Evolutionary conservation across 2,797 vertebrate genomes (phyloP), one percentile per base, ranked within the genome.

Genomic region (Pipistrellus nathusii): DNA sequence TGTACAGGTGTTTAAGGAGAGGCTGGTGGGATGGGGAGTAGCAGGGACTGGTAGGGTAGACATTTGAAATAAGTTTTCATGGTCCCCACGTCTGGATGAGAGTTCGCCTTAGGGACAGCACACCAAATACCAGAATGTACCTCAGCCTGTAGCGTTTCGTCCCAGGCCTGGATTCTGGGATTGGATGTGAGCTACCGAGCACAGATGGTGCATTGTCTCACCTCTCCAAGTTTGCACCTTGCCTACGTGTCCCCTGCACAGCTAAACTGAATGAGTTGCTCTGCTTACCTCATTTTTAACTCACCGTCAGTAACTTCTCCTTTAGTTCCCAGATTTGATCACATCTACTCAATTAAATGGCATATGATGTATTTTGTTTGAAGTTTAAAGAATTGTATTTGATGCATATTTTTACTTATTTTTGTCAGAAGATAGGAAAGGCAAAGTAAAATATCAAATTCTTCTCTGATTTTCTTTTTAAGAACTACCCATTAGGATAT

Each of bases 381-480:
- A 89, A 66, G 20, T 87, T 88, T 66, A 77, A 77, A 89, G 20
- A 96, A 57, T 91, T 94, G 15, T 51, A 44, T 77, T 96, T 66
- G 23, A 48, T 66, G 59, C 14, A 2, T 46, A 59, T 86, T 92
- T 87, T 95, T 66, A 38, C 38, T 46, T 88, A 17, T 71, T 66
- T 87, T 68, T 90, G 17, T 88, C 59, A 73, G 66, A 53, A n/a
- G 32, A 91, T 73, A 94, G 7, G 59, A 27, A 80, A 90, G 64
- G 66, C 53, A 75, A 88, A 15, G 6, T 87, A 76, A 81, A 81
- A 53, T 11, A 44, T 71, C 46, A 72, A 32, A 59, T 7, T 71
- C 18, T 64, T 85, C 18, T 87, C 44, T 78, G 7, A 88, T 91
- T 66, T 89, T 11, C 57, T 76, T 94, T 85, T 85, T 12, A 64